Conservation (phyloP, 2,113 vertebrate genomes). For the Zapornia atra region DNA sequence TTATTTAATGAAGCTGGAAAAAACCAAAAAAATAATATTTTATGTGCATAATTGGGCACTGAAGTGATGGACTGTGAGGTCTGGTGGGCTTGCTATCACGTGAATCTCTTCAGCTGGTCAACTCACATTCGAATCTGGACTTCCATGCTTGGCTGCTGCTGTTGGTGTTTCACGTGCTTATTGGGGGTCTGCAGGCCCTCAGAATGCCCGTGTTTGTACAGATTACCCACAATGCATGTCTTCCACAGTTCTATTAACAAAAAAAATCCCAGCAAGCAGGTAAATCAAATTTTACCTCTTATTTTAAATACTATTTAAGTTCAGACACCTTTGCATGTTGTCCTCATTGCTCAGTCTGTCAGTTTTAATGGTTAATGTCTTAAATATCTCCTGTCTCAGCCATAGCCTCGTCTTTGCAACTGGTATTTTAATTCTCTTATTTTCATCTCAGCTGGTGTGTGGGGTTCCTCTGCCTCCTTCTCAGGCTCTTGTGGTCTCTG, state of each 20-base stretch:
- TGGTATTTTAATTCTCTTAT: background rate
- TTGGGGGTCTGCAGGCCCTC: background rate
- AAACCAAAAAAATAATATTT: background rate
- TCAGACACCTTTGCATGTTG: background rate
- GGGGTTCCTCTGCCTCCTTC: background rate
- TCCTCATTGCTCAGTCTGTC: background rate
- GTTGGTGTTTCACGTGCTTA: background rate
- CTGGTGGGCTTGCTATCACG: background rate
- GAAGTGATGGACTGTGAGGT: background rate
- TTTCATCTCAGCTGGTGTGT: background rate
- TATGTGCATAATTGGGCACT: background rate
- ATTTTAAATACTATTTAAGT: background rate
- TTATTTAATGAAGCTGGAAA: background rate
- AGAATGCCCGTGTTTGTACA: background rate
- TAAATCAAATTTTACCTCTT: background rate
- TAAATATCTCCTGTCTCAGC: background rate
- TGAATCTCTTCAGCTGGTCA: background rate
- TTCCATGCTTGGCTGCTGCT: background rate
- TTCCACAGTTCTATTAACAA: background rate
- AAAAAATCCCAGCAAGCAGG: background rate
- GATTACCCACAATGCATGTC: background rate
- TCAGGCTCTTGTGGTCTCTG: background rate
- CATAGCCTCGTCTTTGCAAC: background rate
- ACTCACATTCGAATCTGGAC: rapidly evolving
- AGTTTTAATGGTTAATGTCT: background rate